Percentiles rank a stretch among this genome's conserved stretches.
These are phyloP conservation scores for Epinephelus cyanopodus DNA, from an alignment of 2,113 vertebrate genomes.

Conservation along the genomic window DNA sequence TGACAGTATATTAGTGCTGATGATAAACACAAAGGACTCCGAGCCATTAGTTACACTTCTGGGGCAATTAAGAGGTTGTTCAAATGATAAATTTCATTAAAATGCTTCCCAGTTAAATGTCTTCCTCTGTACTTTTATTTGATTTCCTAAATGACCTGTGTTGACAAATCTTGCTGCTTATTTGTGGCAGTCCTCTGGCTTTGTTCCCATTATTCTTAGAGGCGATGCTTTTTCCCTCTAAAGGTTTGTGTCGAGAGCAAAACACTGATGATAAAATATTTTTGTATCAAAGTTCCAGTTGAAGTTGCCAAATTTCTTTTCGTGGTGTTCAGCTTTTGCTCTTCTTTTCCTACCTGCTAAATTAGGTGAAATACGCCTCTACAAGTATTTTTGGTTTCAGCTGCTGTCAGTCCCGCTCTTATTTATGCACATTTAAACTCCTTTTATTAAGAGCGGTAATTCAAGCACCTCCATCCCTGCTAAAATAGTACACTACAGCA, in stretches of 20 bases:
- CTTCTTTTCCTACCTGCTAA: constrained; percentile 31
- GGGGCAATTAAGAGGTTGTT: not conserved
- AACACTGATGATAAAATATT: constrained; percentile 29
- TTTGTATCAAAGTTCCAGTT: constrained; percentile 42
- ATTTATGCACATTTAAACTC: constrained; percentile 54
- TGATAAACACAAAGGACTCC: not conserved
- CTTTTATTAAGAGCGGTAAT: not conserved
- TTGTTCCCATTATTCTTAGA: constrained; percentile 15
- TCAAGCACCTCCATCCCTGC: constrained; percentile 18
- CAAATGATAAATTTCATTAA: not conserved
- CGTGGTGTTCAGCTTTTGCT: constrained; percentile 41
- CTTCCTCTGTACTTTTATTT: not conserved
- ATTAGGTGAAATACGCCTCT: constrained; percentile 27
- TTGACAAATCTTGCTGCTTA: not conserved
- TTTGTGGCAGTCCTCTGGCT: not conserved
- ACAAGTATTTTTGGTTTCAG: constrained; percentile 38
- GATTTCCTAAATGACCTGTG: not conserved
- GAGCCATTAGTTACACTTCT: not conserved
- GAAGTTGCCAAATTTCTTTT: constrained; percentile 29
- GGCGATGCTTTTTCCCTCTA: constrained; percentile 14
- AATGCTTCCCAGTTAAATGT: not conserved
- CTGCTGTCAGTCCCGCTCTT: constrained; percentile 6
- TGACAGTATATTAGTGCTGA: constrained; percentile 2
- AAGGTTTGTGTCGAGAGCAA: constrained; percentile 28
- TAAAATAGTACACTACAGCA: not conserved